phyloP scores from a whole-genome alignment of 2,888 invertebrate species.

The Malacosoma neustria region DNA sequence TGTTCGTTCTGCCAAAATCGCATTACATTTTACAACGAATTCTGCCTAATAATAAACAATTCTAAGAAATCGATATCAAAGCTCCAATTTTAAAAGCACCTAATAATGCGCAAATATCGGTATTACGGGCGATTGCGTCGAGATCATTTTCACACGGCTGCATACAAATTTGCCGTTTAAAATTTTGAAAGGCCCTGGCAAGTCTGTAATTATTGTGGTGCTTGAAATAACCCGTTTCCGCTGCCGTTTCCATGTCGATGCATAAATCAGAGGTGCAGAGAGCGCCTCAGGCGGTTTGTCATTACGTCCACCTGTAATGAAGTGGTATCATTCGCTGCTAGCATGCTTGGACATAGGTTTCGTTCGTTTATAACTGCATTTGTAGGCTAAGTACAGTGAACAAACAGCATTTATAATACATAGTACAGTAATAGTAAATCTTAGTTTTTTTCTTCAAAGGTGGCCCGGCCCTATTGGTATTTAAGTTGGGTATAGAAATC shows the following conservation, averaged over 20 bases:
- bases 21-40: too few species aligned
- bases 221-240: background rate
- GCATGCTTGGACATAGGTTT: background rate
- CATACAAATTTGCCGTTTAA: background rate
- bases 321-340: conserved; percentile 23
- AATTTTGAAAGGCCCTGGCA: background rate
- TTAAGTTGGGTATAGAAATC: too few species aligned
- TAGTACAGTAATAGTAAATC: too few species aligned
- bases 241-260: conserved; percentile 1
- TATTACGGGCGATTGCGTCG: conserved; percentile 2
- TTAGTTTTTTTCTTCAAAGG: too few species aligned
- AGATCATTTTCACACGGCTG: conserved; percentile 1
- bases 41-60: too few species aligned
- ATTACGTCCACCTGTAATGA: conserved; percentile 32
- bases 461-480: too few species aligned
- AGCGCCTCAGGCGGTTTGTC: conserved; percentile 29
- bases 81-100: background rate
- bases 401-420: too few species aligned
- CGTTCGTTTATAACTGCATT: background rate
- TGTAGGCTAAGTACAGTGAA: too few species aligned
- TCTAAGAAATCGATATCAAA: background rate
- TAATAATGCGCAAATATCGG: background rate
- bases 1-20: too few species aligned
- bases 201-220: background rate
- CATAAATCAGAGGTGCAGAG: conserved; percentile 29